phyloP scores from a whole-genome alignment of 2,797 vertebrate species.

The Acanthopagrus latus region DNA sequence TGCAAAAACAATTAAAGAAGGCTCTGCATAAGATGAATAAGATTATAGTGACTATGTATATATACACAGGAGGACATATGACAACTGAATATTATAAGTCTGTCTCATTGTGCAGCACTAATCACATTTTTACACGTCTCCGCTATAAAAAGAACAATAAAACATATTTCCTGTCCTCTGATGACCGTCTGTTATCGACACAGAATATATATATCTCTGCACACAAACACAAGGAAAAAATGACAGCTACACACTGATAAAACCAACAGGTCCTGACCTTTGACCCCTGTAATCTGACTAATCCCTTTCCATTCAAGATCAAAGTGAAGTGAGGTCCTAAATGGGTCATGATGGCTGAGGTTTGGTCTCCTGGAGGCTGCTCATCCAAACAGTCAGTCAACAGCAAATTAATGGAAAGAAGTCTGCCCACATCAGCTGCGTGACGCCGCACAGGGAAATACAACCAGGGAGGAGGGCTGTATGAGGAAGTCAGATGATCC shows the following conservation, averaged over 20 bases:
- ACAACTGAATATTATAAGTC: not conserved
- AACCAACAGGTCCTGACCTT: constrained; percentile 29
- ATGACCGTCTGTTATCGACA: not conserved
- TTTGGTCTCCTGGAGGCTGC: constrained; percentile 20
- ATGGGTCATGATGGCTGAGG: constrained; percentile 11
- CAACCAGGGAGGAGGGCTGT: not conserved
- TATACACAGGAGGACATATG: not conserved
- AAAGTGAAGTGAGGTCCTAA: constrained; percentile 2
- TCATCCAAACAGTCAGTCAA: constrained; percentile 21
- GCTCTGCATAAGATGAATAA: not conserved
- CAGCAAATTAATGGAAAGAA: constrained; percentile 1
- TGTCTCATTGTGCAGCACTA: not conserved
- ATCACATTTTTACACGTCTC: not conserved
- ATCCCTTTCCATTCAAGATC: constrained; percentile 31
- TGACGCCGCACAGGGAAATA: constrained; percentile 12
- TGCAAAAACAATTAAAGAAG: not conserved
- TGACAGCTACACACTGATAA: not conserved
- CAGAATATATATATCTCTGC: too few relatives aligned
- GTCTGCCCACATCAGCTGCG: constrained; percentile 5
- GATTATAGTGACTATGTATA: too few relatives aligned
- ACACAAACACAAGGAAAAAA: not conserved
- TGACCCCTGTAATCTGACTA: constrained; percentile 35
- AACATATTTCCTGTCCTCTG: not conserved
- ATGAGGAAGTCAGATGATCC: constrained; percentile 61
- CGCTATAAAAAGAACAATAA: not conserved